Conservation (phyloP, 1,140 invertebrate species). For the Zaprionus camerounensis region DNA sequence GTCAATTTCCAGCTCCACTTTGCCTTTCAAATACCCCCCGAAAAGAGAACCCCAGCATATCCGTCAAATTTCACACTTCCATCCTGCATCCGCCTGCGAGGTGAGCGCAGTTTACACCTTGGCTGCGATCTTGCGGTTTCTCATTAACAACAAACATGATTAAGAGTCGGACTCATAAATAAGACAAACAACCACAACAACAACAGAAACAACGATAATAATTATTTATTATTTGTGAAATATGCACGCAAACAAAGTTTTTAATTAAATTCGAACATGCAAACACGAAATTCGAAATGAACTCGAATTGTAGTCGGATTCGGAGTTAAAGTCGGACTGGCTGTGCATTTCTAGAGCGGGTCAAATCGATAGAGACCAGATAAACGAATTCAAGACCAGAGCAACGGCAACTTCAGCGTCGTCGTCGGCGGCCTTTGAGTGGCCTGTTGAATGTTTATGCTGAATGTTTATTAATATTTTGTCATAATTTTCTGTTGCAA, state of each 20-base stretch:
- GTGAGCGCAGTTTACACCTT: conserved; percentile 19
- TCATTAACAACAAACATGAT: conserved; percentile 55
- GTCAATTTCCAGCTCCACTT: not conserved
- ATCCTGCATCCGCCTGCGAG: conserved; percentile 19
- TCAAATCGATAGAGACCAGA: conserved; percentile 73
- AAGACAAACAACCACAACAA: conserved; percentile 63
- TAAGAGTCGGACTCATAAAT: conserved; percentile 70
- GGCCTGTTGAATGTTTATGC: conserved; percentile 23
- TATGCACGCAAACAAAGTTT: conserved; percentile 76
- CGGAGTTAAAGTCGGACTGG: conserved; percentile 23
- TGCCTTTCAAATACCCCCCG: not conserved
- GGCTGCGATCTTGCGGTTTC: conserved; percentile 27
- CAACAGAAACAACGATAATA: conserved; percentile 51
- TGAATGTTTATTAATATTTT: conserved; percentile 81
- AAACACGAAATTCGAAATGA: conserved; percentile 40
- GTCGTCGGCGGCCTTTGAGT: conserved; percentile 52
- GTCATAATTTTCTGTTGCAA: conserved; percentile 72
- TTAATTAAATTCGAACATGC: conserved; percentile 82
- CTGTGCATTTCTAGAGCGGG: conserved; percentile 64
- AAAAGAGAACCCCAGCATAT: not conserved
- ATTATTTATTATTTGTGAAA: conserved; percentile 82
- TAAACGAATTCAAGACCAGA: conserved; percentile 62
- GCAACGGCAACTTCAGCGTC: not conserved
- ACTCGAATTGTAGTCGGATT: conserved; percentile 16
- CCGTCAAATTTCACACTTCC: conserved; percentile 16